Percentiles rank a stretch among this genome's conserved stretches.
These are phyloP conservation scores for Mamestra brassicae DNA, from an alignment of 2,888 invertebrate species.

Conservation along the genomic window DNA sequence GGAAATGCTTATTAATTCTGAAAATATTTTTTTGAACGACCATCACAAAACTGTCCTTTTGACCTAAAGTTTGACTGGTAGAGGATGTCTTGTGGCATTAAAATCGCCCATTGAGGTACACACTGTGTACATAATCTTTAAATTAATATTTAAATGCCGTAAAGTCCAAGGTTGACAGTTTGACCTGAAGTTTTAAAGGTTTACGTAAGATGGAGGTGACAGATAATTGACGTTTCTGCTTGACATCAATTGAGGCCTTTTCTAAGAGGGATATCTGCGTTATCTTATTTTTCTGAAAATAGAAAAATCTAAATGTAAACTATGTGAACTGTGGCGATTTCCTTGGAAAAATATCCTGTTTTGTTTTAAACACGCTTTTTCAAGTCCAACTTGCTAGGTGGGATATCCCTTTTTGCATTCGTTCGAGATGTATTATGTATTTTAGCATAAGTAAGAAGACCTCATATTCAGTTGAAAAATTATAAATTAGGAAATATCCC, in stretches of 20 bases:
- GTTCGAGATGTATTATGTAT: too few species aligned
- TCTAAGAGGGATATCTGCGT: too few species aligned
- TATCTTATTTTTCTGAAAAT: neutral
- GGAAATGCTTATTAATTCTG: neutral
- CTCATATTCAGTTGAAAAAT: too few species aligned
- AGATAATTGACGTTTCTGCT: constrained; percentile 6
- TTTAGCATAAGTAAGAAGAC: too few species aligned
- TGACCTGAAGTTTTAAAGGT: neutral
- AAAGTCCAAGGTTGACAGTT: constrained; percentile 18
- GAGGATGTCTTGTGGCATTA: neutral
- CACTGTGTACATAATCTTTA: neutral
- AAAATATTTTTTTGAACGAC: neutral
- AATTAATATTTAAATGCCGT: neutral
- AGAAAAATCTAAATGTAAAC: neutral
- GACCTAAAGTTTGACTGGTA: neutral
- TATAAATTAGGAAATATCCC: too few species aligned
- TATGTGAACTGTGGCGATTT: accelerated
- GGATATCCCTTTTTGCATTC: too few species aligned
- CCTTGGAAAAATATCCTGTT: neutral
- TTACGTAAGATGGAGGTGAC: neutral
- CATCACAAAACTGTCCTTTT: neutral
- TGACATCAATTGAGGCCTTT: neutral
- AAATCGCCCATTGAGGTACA: neutral
- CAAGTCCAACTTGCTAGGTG: too few species aligned
- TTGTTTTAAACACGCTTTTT: too few species aligned